Base-by-base conservation (phyloP, 2,797 vertebrate species). In the Chromis chromis region DNA sequence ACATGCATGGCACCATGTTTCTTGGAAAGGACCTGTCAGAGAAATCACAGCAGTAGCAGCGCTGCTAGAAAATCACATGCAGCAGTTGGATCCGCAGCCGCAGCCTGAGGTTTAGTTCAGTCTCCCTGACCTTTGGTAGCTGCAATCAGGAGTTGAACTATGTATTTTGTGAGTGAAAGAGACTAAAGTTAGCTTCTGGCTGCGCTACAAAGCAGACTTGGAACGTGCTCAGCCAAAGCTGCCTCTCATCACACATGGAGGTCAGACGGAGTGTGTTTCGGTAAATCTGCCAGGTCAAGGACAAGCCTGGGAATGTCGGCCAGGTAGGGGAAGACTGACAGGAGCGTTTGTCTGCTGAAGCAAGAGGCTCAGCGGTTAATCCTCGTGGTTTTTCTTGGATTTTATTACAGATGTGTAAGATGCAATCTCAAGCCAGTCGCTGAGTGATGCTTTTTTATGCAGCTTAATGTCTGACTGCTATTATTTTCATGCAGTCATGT, bases 281-380 rank as follows among this genome's bases (percentile, higher is more conserved):
- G 58, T 14, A 11, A 74, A 76, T 59, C 69, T 66, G 61, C 46
- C 75, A 25, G 91, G 91, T 91, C 82, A 84, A 81, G 70, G 71
- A 77, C 72, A 59, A 50, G 72, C 57, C 28, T 59, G 50, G 63
- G 72, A 68, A 63, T 56, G 57, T 82, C 60, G 11, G 33, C 52
- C 70, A 80, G 77, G 74, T 63, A 70, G 31, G 11, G 19, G 58
- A 70, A 63, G 52, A 76, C 76, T 57, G 72, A 82, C 68, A 60
- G 86, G 85, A 76, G 86, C 49, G 70, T 72, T 53, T 39, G 50
- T 74, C 57, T 65, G 28, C 36, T 39, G 13, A 80, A 73, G 57
- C 36, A 53, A 66, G 11, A 63, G 62, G 42, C 76, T 88, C 58
- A 64, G 66, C 48, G 0, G 24, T 25, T 76, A 78, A 66, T 54